Evolutionary conservation across 2,888 invertebrate genomes (phyloP), one percentile per base, ranked within the genome.

Genomic region (Cyaniris semiargus): DNA sequence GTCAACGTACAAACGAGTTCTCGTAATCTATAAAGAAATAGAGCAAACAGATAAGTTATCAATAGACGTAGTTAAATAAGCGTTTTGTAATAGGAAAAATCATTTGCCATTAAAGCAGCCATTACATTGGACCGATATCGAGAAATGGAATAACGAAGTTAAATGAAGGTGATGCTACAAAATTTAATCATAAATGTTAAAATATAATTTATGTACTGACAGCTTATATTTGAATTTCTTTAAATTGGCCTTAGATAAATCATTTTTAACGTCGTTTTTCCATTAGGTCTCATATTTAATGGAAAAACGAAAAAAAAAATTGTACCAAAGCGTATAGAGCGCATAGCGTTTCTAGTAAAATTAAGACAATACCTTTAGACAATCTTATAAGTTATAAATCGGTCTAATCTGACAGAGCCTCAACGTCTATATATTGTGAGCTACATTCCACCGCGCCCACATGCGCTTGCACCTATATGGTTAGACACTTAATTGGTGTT

Each of bases 21-120:
- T 27, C 74, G 53, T 48, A 74, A 74, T 71, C 66, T 66, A 71
- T 48, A 74, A 74, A 74, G 53, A 74, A 74, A 74, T 74, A 48
- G 74, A 74, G 72, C 72, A 44, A 8, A 38, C 72, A 58, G 23
- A 58, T 76, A 71, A 48, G 31, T 48, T 76, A 23, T 31, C 76
- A 8, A 53, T 34, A 71, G 34, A 23, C 76, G 71, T 71, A 71
- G 71, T 70, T 70, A 70, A 71, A 76, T 38, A 38, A 21, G 31
- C 38, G 58, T 72, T 77, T 60, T 77, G 38, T 81, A 79, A 80
- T 79, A 76, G 77, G 77, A 78, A 80, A 80, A 80, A 78, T 76
- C 70, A 80, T 81, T 75, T 66, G 79, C 77, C 76, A 44, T 77
- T 78, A 76, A 72, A 70, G 74, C 76, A 66, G 78, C 77, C 78